Conservation (phyloP, 1,140 invertebrate genomes). For the Anthonomus grandis region DNA sequence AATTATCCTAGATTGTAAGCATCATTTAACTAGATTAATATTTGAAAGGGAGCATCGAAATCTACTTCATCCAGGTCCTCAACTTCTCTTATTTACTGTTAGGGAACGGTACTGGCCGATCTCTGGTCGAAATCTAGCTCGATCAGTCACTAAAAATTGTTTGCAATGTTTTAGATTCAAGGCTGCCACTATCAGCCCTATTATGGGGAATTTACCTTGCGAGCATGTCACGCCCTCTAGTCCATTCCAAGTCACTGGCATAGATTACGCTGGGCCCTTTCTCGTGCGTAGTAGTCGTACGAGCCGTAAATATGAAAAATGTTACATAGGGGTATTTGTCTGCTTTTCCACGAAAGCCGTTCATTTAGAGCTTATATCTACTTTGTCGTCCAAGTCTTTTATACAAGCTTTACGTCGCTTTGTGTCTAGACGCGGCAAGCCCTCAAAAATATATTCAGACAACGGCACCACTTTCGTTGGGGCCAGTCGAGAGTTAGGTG, state of each 20-base stretch:
- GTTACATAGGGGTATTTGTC: conserved; percentile 4
- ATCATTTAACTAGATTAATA: conserved; percentile 29
- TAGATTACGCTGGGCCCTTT: background rate
- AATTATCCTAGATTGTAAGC: conserved; percentile 42
- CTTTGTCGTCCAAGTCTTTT: conserved; percentile 35
- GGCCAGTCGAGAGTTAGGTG: conserved; percentile 11
- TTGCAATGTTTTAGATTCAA: background rate
- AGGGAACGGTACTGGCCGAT: conserved; percentile 35
- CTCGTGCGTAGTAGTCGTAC: background rate
- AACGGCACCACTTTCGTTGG: conserved; percentile 23
- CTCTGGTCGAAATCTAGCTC: conserved; percentile 17
- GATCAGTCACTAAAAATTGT: conserved; percentile 28
- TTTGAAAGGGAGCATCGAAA: conserved; percentile 22
- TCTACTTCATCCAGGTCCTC: conserved; percentile 39
- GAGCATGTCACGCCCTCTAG: background rate
- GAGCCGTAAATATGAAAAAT: background rate
- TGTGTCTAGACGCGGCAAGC: conserved; percentile 1
- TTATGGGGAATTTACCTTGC: conserved; percentile 2
- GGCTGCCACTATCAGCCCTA: background rate
- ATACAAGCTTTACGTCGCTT: conserved; percentile 39
- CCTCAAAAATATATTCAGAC: conserved; percentile 21
- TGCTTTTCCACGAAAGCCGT: conserved; percentile 29
- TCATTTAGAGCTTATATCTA: conserved; percentile 37
- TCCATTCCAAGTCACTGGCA: background rate
- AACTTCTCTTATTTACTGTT: conserved; percentile 25